phyloP scores from a whole-genome alignment of 1,140 invertebrate genomes.

The Gryon sp. region DNA sequence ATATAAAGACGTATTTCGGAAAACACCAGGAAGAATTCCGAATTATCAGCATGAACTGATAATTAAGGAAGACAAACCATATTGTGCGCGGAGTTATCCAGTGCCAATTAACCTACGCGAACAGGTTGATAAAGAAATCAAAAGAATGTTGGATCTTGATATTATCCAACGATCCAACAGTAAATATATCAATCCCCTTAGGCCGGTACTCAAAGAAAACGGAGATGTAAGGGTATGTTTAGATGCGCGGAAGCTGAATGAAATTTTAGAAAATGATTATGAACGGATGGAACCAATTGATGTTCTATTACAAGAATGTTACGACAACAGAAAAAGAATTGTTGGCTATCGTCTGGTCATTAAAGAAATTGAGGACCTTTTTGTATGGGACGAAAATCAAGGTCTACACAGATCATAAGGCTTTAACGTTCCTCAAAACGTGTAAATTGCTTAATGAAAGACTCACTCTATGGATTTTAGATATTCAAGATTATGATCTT shows the following conservation, averaged over 20 bases:
- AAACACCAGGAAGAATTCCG: constrained; percentile 5
- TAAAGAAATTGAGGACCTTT: neutral
- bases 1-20: constrained; percentile 5
- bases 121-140: constrained; percentile 30
- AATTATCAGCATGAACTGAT: neutral
- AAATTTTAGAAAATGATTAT: constrained; percentile 7
- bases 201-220: neutral
- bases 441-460: neutral
- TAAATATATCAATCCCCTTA: constrained; percentile 35
- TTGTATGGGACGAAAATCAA: neutral
- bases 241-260: neutral
- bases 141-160: constrained; percentile 49
- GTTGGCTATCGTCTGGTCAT: neutral
- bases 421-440: neutral
- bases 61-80: neutral
- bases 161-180: constrained; percentile 64
- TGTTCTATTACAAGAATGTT: constrained; percentile 7
- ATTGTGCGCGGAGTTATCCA: neutral
- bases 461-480: neutral
- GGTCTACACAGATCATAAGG: neutral
- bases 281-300: constrained; percentile 35
- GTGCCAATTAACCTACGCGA: constrained; percentile 39
- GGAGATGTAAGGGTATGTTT: neutral
- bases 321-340: neutral
- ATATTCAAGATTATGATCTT: neutral